These are phyloP conservation scores for Brachionus asplanchnoidis DNA, from an alignment of 1,140 invertebrate species.

Conservation along the genomic window DNA sequence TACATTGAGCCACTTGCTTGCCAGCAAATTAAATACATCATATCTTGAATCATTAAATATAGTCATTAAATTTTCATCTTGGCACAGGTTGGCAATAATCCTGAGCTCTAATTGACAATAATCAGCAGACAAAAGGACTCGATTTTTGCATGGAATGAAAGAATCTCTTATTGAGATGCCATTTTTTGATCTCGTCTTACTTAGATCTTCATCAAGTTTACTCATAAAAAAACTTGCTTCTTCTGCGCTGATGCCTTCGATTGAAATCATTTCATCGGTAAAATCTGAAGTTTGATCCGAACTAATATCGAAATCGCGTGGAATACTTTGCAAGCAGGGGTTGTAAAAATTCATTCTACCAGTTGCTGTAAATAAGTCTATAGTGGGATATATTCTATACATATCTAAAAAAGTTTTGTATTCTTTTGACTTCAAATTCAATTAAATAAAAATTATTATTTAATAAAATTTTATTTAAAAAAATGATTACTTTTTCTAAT, in stretches of 20 bases:
- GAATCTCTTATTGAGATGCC: constrained; percentile 42
- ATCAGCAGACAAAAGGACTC: constrained; percentile 76
- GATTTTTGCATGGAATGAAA: constrained; percentile 40
- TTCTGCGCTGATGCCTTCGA: not conserved
- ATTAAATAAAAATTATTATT: constrained; percentile 42
- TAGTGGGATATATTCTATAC: constrained; percentile 69
- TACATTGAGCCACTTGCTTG: constrained; percentile 49
- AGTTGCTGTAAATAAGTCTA: constrained; percentile 73
- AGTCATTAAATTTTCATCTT: constrained; percentile 61
- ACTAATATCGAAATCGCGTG: constrained; percentile 70
- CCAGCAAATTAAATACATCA: constrained; percentile 28
- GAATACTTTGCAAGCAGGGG: constrained; percentile 85
- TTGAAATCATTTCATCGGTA: not conserved
- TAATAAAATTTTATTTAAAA: not conserved
- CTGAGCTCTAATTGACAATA: constrained; percentile 92
- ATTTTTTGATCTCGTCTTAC: constrained; percentile 47
- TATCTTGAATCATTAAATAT: not conserved
- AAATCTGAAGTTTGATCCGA: constrained; percentile 12
- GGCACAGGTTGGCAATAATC: constrained; percentile 80
- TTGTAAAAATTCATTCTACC: constrained; percentile 84
- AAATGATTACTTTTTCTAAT: not conserved
- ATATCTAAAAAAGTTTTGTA: constrained; percentile 48
- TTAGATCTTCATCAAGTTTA: constrained; percentile 35
- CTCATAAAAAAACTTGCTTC: constrained; percentile 45
- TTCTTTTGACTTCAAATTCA: constrained; percentile 39